These are phyloP conservation scores for Oreochromis tanganicae DNA, from an alignment of 2,113 vertebrate species.

Conservation along the genomic window DNA sequence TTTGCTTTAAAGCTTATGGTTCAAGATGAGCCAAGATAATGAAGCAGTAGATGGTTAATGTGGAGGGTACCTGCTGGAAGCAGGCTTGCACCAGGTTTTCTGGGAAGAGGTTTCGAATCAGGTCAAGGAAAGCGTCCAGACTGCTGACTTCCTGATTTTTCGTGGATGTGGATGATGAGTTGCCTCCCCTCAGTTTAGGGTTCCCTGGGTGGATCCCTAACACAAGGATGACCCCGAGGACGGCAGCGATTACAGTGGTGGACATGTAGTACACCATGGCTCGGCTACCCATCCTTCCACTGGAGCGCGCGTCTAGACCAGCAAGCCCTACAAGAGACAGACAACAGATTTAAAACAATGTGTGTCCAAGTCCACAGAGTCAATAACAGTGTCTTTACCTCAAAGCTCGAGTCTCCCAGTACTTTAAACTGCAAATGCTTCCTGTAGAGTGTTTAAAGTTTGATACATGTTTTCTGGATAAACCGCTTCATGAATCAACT, in stretches of 20 bases:
- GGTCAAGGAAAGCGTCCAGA: conserved; percentile 81
- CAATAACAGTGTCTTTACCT: background rate
- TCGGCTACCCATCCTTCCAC: conserved; percentile 79
- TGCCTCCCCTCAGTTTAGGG: conserved; percentile 67
- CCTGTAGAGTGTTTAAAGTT: background rate
- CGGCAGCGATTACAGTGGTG: conserved; percentile 77
- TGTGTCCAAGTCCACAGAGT: background rate
- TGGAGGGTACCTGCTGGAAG: conserved; percentile 76
- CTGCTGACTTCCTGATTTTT: conserved; percentile 78
- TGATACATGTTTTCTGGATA: background rate
- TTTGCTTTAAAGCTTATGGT: background rate
- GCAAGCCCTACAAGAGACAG: conserved; percentile 71
- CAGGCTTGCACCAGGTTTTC: conserved; percentile 83
- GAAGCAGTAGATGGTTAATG: background rate
- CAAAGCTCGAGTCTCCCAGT: background rate
- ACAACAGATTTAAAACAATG: background rate
- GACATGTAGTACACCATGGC: conserved; percentile 84
- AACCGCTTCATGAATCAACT: rapidly evolving
- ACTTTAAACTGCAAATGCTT: background rate
- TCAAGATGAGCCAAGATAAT: background rate
- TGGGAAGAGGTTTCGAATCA: conserved; percentile 80
- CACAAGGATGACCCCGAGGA: conserved; percentile 81
- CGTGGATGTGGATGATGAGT: background rate
- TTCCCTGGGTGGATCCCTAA: conserved; percentile 80
- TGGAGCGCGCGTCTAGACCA: conserved; percentile 78